Percentiles rank a stretch among this genome's conserved stretches.
Evolutionary conservation across 2,113 vertebrate genomes (phyloP).

Genomic region (Dipodomys stephensi): DNA sequence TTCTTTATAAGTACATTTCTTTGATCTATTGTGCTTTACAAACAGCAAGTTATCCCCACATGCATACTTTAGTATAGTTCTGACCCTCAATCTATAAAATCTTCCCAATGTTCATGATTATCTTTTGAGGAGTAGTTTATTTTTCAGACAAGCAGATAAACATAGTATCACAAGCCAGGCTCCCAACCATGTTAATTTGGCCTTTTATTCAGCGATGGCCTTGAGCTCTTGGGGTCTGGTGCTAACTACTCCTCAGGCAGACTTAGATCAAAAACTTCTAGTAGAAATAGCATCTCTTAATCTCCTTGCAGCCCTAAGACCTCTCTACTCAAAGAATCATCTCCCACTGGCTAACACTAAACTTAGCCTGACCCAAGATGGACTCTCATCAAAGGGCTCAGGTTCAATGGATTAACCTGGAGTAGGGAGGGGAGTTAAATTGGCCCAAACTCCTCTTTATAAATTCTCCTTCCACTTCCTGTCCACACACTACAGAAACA

Average conservation of each 20-base stretch:
- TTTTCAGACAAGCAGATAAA: constrained; percentile 34
- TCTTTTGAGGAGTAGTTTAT: background rate
- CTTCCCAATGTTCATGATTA: constrained; percentile 31
- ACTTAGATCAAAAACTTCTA: background rate
- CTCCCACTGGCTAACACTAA: background rate
- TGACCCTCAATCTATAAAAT: background rate
- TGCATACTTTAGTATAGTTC: background rate
- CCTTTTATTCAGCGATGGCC: background rate
- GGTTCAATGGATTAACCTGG: background rate
- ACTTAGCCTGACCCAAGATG: background rate
- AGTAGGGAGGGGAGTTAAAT: background rate
- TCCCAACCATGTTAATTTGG: background rate
- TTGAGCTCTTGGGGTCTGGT: background rate
- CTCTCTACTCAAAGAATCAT: background rate
- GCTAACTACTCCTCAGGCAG: background rate
- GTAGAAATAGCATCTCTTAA: background rate
- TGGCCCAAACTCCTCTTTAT: background rate
- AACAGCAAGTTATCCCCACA: background rate
- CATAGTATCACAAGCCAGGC: background rate
- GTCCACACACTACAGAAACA: background rate
- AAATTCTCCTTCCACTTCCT: background rate
- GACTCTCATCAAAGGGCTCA: background rate
- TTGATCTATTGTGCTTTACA: constrained; percentile 11
- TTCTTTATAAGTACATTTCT: constrained; percentile 36
- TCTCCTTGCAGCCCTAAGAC: background rate